Percentiles rank a stretch among this genome's conserved stretches.
These are phyloP conservation scores for Sialia sialis DNA, from an alignment of 2,113 vertebrate species.

Conservation along the genomic window DNA sequence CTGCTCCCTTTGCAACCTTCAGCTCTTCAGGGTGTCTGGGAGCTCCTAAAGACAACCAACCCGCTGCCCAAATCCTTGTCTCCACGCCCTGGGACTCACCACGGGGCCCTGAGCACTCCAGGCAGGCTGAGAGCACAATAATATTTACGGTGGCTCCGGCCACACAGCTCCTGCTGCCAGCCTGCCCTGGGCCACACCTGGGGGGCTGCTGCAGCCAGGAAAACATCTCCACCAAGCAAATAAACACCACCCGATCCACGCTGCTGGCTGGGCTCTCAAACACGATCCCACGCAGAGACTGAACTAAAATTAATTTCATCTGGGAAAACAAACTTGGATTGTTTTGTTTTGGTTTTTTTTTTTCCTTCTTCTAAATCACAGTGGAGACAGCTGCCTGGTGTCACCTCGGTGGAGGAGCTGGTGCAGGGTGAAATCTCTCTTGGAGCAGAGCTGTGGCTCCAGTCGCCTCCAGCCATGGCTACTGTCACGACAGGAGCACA, in stretches of 20 bases:
- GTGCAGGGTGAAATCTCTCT: background rate
- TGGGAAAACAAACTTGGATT: background rate
- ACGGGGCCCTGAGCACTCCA: rapidly evolving
- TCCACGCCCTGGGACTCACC: background rate
- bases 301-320: background rate
- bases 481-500: background rate
- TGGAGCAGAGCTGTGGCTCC: background rate
- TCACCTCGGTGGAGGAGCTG: background rate
- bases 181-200: background rate
- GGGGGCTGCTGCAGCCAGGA: conserved; percentile 12
- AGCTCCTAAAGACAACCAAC: background rate
- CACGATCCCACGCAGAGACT: background rate
- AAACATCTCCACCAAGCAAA: conserved; percentile 21
- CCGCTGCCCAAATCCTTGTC: background rate
- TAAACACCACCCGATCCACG: background rate
- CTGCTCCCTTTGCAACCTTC: background rate
- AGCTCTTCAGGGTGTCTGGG: background rate
- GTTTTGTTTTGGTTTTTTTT: too few species aligned
- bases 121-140: background rate
- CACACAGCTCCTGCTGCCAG: background rate
- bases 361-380: background rate
- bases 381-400: background rate
- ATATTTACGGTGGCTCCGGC: background rate
- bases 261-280: background rate
- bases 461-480: background rate